Conservation (phyloP, 2,888 invertebrate genomes). For the Arrhopalites spinosus region DNA sequence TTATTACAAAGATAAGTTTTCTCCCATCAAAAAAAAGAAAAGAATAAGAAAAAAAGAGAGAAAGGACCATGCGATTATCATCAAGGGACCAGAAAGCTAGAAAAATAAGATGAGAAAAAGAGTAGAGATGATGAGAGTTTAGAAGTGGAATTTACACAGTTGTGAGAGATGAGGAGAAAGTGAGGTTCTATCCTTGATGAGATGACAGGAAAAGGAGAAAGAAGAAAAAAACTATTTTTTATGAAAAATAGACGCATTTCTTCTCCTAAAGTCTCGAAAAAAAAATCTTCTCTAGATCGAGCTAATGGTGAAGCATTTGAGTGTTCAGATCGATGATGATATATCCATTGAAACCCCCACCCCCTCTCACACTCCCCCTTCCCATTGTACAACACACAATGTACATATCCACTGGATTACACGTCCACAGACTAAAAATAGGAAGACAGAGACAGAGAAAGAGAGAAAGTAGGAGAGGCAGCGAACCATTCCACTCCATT, state of each 20-base stretch:
- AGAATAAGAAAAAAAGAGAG: not conserved
- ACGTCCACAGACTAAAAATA: not conserved
- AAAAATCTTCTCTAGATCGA: not conserved
- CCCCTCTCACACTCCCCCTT: not conserved
- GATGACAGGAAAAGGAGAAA: not conserved
- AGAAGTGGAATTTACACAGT: not conserved
- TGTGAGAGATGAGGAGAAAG: not conserved
- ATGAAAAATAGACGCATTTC: constrained; percentile 7
- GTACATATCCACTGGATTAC: not conserved
- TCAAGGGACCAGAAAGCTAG: no score
- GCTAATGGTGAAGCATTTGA: constrained; percentile 7
- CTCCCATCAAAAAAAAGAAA: not conserved
- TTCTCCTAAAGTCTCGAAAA: not conserved
- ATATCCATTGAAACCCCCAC: constrained; percentile 3
- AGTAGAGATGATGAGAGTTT: constrained; percentile 1
- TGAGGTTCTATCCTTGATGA: no score
- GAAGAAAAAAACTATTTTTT: constrained; percentile 2
- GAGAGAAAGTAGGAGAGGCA: not conserved
- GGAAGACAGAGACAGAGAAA: not conserved
- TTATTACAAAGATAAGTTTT: not conserved
- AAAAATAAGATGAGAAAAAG: not conserved
- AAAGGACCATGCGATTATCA: not conserved
- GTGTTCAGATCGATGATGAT: not conserved
- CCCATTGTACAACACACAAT: not conserved
- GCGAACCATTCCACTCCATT: constrained; percentile 4